Base-by-base conservation (phyloP, 1,140 invertebrate genomes). In the Megathymus violae region DNA sequence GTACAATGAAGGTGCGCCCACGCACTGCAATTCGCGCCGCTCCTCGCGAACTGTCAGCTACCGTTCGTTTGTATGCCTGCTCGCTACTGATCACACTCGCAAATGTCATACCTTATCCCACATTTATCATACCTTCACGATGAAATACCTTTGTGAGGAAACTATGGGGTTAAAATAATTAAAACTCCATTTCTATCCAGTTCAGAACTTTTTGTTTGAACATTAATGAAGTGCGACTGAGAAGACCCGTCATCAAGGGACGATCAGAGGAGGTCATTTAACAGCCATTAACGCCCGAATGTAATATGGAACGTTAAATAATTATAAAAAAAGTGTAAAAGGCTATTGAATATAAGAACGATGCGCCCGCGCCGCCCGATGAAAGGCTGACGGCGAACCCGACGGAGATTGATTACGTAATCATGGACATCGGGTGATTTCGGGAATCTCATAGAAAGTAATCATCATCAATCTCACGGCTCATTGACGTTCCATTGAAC, bases 321-420 rank as follows among this genome's bases (percentile, higher is more conserved):
- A 80, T 82, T 79, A 78, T 62, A n/a, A 76, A 82, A 82, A 82
- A 80, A 74, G 69, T 79, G 72, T 77, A 80, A 82, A 81, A 68
- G 50, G 74, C 71, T 70, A 67, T 77, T 76, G 76, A 79, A 78
- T 69, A 78, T 69, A 64, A 78, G 76, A 75, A 52, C 69, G 71
- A 69, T 79, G 74, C 74, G 75, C 76, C 59, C 50, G 78, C 78
- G 75, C 65, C 76, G 75, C 59, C 50, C 75, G 84, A 78, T 84
- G 83, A 87, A 85, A 85, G 77, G 77, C 76, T 68, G 79, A 82
- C 71, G 71, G 78, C 64, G 52, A 64, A 63, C 60, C 22, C 75
- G 83, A 86, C 83, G 76, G 74, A 82, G 85, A 88, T 88, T 88
- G 81, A 88, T 88, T 84, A 79, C 76, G 82, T 83, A 85, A 86